Conservation (phyloP, 2,113 vertebrate species). For the Aleadryas rufinucha region DNA sequence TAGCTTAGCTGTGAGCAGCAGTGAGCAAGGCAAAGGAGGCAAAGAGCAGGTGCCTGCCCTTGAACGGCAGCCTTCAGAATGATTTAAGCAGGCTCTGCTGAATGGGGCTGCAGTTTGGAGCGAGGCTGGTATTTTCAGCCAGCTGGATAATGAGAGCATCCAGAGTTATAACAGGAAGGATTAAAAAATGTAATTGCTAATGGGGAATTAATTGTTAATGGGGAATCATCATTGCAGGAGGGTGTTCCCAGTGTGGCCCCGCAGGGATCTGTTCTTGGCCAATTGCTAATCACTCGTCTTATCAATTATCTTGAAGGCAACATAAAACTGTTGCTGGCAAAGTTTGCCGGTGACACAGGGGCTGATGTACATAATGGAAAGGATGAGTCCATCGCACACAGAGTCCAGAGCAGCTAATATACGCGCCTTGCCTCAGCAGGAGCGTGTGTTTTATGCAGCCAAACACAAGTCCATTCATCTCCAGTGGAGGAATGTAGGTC, state of each 20-base stretch:
- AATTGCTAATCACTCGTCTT: neutral
- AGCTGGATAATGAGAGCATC: conserved; percentile 9
- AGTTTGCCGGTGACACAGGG: neutral
- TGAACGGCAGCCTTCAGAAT: neutral
- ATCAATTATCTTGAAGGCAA: conserved; percentile 50
- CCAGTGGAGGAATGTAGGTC: neutral
- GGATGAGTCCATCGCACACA: neutral
- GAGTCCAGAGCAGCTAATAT: neutral
- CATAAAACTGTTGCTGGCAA: conserved; percentile 35
- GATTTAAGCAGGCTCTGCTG: neutral
- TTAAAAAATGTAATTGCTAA: conserved; percentile 51
- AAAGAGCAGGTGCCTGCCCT: neutral
- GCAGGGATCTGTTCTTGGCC: neutral
- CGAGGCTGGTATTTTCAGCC: neutral
- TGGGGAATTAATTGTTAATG: conserved; percentile 46
- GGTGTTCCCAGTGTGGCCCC: neutral
- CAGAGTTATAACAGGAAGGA: conserved; percentile 16
- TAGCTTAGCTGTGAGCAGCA: neutral
- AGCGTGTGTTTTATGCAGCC: neutral
- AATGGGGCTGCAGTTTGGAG: neutral
- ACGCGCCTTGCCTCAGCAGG: neutral
- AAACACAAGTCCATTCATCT: neutral
- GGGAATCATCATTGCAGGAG: conserved; percentile 15
- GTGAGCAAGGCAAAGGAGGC: neutral
- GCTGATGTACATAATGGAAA: neutral